phyloP scores from a whole-genome alignment of 2,113 vertebrate genomes.

The Takifugu flavidus region DNA sequence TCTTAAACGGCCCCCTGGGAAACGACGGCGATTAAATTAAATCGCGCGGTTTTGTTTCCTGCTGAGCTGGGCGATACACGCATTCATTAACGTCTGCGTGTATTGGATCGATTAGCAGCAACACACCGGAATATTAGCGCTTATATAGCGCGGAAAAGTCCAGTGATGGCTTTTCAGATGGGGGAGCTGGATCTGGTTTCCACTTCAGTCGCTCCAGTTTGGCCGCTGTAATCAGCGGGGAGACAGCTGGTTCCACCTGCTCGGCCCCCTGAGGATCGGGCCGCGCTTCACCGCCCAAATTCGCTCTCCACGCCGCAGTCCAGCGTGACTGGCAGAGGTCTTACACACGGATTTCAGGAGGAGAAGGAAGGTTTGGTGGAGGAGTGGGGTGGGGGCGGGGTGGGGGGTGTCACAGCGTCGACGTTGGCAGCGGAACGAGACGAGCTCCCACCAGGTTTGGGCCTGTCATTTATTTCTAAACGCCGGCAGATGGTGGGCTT shows the following conservation, averaged over 20 bases:
- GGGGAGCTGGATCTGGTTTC: constrained; percentile 24
- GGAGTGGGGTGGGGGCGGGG: neutral
- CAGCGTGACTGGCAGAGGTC: constrained; percentile 65
- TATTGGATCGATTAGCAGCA: constrained; percentile 36
- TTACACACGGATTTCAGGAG: constrained; percentile 60
- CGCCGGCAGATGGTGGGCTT: constrained; percentile 73
- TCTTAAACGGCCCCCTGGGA: constrained; percentile 55
- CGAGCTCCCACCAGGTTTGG: constrained; percentile 67
- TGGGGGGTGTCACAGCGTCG: constrained; percentile 37
- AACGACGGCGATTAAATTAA: constrained; percentile 9
- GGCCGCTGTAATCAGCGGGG: constrained; percentile 63
- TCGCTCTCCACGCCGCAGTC: constrained; percentile 61
- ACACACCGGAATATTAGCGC: neutral
- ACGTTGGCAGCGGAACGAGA: constrained; percentile 67
- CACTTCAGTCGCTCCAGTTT: constrained; percentile 25
- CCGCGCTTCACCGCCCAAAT: constrained; percentile 66
- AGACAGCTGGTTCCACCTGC: constrained; percentile 73
- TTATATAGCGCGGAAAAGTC: constrained; percentile 9
- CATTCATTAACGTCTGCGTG: constrained; percentile 4
- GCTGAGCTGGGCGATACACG: constrained; percentile 11
- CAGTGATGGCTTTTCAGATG: constrained; percentile 40
- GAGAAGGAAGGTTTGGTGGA: constrained; percentile 56
- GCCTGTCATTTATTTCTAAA: constrained; percentile 76
- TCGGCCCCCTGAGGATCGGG: constrained; percentile 61
- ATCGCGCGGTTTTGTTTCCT: constrained; percentile 34